A percentile compares a stretch with the other conserved stretches of the same genome.
Evolutionary conservation across 2,888 invertebrate genomes (phyloP).

Genomic region (Chouioia cunea): DNA sequence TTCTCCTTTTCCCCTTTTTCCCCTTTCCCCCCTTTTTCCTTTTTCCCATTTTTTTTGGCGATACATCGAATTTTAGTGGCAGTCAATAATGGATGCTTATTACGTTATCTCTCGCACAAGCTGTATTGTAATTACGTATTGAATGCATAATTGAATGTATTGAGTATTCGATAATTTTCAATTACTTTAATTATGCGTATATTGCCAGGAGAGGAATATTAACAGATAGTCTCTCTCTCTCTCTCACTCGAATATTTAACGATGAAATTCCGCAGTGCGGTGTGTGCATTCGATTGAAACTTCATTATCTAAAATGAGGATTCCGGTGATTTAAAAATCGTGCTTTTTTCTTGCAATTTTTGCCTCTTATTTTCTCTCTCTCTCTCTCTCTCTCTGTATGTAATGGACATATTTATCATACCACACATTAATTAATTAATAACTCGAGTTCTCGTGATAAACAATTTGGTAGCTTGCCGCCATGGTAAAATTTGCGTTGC

Average conservation of each 20-base stretch:
- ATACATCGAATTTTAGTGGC: too few relatives aligned
- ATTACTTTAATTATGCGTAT: slow-evolving; percentile 5
- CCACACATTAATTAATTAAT: slow-evolving; percentile 41
- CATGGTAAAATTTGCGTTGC: background rate
- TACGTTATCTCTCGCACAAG: background rate
- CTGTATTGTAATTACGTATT: background rate
- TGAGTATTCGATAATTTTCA: slow-evolving; percentile 15
- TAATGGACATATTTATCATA: slow-evolving; percentile 39
- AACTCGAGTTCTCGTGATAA: background rate
- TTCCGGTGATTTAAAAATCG: background rate
- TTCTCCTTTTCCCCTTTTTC: too few relatives aligned
- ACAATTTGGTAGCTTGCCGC: background rate
- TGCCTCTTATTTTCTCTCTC: background rate
- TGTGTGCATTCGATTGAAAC: background rate
- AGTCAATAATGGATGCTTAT: too few relatives aligned
- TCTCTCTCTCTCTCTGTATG: background rate
- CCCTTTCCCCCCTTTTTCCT: too few relatives aligned
- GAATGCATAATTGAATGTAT: slow-evolving; percentile 1
- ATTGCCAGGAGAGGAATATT: background rate
- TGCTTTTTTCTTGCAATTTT: background rate
- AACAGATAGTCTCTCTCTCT: slow-evolving; percentile 2
- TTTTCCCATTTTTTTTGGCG: too few relatives aligned
- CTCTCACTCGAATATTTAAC: background rate
- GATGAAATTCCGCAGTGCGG: slow-evolving; percentile 1
- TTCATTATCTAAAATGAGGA: background rate